These are phyloP conservation scores for Sisor rabdophorus DNA, from an alignment of 2,113 vertebrate genomes.

Conservation along the genomic window DNA sequence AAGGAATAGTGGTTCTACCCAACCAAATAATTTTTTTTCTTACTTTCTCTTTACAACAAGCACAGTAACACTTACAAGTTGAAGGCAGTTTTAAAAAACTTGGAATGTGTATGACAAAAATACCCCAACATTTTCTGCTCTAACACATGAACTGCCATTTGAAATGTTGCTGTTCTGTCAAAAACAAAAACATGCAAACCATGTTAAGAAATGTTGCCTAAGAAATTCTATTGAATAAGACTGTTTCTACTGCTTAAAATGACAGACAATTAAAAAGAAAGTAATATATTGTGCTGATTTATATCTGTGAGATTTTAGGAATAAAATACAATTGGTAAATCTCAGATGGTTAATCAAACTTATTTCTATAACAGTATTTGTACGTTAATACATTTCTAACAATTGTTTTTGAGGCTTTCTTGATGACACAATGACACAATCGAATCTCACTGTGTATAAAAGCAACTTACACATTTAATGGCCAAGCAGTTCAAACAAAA, in stretches of 20 bases:
- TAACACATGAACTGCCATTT: slow-evolving; percentile 2
- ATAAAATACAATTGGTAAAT: neutral
- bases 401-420: slow-evolving; percentile 13
- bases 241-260: slow-evolving; percentile 30
- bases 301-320: slow-evolving; percentile 6
- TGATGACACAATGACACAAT: slow-evolving; percentile 27
- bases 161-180: slow-evolving; percentile 22
- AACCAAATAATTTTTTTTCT: slow-evolving; percentile 11
- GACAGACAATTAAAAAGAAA: slow-evolving; percentile 28
- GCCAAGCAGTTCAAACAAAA: slow-evolving; percentile 10
- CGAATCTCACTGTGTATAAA: neutral
- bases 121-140: neutral
- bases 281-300: neutral
- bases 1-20: slow-evolving; percentile 32
- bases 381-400: neutral
- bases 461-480: slow-evolving; percentile 25
- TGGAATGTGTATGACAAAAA: slow-evolving; percentile 4
- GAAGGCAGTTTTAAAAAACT: slow-evolving; percentile 16
- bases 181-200: slow-evolving; percentile 12
- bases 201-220: slow-evolving; percentile 26
- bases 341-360: neutral
- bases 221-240: slow-evolving; percentile 32
- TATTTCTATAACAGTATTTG: neutral
- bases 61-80: neutral
- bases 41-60: slow-evolving; percentile 7